Conservation (phyloP, 2,888 invertebrate genomes). For the Caenorhabditis zanzibari region DNA sequence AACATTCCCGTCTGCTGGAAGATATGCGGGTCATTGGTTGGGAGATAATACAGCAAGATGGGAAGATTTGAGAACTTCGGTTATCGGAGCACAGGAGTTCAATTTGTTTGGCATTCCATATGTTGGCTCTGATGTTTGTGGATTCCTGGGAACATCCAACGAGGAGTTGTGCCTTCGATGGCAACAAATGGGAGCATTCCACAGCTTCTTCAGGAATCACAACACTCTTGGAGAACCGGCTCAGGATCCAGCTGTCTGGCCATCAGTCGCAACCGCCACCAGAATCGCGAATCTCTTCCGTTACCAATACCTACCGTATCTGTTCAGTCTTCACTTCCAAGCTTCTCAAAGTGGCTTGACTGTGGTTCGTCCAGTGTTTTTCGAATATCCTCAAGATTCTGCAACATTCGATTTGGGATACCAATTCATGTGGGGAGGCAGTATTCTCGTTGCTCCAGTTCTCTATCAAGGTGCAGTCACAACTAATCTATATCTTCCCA, state of each 20-base stretch:
- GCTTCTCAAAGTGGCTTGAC: constrained; percentile 74
- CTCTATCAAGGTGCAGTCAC: constrained; percentile 66
- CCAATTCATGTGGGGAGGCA: constrained; percentile 82
- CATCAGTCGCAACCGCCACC: constrained; percentile 79
- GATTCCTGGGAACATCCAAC: constrained; percentile 84
- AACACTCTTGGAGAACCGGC: constrained; percentile 73
- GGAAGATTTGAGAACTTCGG: constrained; percentile 87
- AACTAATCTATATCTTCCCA: constrained; percentile 83
- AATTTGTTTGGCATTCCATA: constrained; percentile 74
- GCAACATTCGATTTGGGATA: constrained; percentile 70
- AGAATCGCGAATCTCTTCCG: constrained; percentile 79
- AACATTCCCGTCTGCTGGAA: constrained; percentile 84
- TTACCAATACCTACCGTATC: constrained; percentile 81
- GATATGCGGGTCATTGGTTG: constrained; percentile 88
- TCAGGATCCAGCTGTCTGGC: constrained; percentile 83
- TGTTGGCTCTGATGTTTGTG: constrained; percentile 85
- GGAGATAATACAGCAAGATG: constrained; percentile 90
- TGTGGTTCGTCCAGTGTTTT: constrained; percentile 79
- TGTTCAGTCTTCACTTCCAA: constrained; percentile 76
- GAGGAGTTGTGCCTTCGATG: constrained; percentile 87
- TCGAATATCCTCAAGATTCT: constrained; percentile 74
- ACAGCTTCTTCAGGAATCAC: constrained; percentile 82
- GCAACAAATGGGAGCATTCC: constrained; percentile 84
- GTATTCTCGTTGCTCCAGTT: constrained; percentile 73
- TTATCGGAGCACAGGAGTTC: constrained; percentile 77